Conservation (phyloP, 2,888 invertebrate genomes). For the Xiphydria camelus region DNA sequence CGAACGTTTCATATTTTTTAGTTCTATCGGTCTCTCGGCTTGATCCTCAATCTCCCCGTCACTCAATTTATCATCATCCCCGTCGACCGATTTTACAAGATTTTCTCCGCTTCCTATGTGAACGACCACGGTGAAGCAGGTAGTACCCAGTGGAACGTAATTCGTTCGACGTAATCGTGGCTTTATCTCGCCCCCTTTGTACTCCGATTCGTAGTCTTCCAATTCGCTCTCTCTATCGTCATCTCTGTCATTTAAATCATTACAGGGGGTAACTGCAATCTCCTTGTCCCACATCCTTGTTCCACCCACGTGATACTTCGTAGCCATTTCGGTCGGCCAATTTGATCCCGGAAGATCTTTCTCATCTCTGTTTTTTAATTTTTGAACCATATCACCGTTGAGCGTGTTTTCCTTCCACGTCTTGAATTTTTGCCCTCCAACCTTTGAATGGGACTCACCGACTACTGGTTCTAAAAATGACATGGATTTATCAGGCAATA, state of each 20-base stretch:
- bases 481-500: background rate
- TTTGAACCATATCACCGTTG: too few species aligned
- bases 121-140: constrained; percentile 23
- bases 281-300: constrained; percentile 35
- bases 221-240: background rate
- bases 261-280: constrained; percentile 10
- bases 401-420: background rate
- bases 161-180: background rate
- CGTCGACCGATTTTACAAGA: background rate
- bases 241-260: constrained; percentile 9
- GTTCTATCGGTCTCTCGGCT: constrained; percentile 14
- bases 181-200: background rate
- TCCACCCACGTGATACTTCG: constrained; percentile 34
- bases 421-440: background rate
- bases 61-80: too few species aligned
- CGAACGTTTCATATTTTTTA: too few species aligned
- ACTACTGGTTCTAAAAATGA: too few species aligned
- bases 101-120: constrained; percentile 10
- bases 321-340: constrained; percentile 38
- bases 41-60: constrained; percentile 8
- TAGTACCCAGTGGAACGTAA: constrained; percentile 8
- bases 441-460: background rate
- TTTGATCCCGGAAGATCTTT: constrained; percentile 25
- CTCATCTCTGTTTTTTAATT: too few species aligned
- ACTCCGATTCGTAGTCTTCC: constrained; percentile 3